Conservation (phyloP, 2,888 invertebrate genomes). For the Apamea monoglypha region DNA sequence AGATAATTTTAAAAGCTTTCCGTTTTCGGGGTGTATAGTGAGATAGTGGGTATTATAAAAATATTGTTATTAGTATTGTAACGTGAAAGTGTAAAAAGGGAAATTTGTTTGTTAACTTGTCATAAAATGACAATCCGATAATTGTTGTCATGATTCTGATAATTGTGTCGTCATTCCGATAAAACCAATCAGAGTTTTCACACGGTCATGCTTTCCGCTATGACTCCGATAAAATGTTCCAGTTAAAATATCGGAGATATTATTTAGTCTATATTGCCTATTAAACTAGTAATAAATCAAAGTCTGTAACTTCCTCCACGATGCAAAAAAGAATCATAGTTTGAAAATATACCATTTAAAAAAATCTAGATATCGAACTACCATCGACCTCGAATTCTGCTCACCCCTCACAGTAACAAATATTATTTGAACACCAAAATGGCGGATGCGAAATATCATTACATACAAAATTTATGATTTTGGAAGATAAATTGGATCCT, state of each 20-base stretch:
- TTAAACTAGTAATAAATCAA: conserved; percentile 8
- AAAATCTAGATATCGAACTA: conserved; percentile 10
- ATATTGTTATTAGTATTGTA: conserved; percentile 1
- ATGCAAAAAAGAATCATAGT: not conserved
- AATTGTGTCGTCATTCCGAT: conserved; percentile 5
- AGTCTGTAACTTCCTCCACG: conserved; percentile 3
- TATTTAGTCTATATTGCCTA: not conserved
- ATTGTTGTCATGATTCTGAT: not conserved
- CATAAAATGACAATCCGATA: conserved; percentile 1
- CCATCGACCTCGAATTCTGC: conserved; percentile 17
- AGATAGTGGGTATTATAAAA: not conserved
- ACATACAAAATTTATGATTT: conserved; percentile 87
- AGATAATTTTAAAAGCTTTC: conserved; percentile 54
- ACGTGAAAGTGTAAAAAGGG: conserved; percentile 2
- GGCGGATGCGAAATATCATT: conserved; percentile 87
- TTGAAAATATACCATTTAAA: not conserved
- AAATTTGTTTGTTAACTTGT: conserved; percentile 7
- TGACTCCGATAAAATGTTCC: not conserved
- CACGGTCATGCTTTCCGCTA: conserved; percentile 10
- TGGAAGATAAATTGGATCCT: conserved; percentile 88
- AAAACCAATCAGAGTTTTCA: conserved; percentile 24
- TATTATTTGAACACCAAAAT: conserved; percentile 72
- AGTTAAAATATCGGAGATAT: not conserved
- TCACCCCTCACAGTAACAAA: conserved; percentile 38
- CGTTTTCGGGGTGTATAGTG: conserved; percentile 7